A percentile compares a stretch with the other conserved stretches of the same genome.
phyloP scores from a whole-genome alignment of 2,113 vertebrate species.

The Lophura nycthemera region DNA sequence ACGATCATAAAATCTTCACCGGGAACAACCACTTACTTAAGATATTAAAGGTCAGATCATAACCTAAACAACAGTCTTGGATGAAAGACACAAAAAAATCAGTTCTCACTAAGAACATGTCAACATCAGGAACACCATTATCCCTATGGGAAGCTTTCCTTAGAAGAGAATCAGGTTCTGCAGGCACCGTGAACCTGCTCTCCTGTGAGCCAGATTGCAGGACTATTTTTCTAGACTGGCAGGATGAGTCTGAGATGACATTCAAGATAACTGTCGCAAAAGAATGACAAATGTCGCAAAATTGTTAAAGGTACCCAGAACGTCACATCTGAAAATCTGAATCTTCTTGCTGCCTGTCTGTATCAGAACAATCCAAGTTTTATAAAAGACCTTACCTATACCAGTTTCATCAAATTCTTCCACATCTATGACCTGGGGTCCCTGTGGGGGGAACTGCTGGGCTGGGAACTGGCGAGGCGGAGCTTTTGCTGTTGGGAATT shows the following conservation, averaged over 20 bases:
- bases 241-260: neutral
- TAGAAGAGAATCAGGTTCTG: neutral
- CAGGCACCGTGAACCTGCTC: neutral
- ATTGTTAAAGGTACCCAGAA: neutral
- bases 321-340: neutral
- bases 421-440: conserved; percentile 86
- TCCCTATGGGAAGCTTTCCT: neutral
- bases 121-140: neutral
- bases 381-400: conserved; percentile 66
- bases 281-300: neutral
- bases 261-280: neutral
- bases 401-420: conserved; percentile 84
- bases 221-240: neutral
- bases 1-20: neutral
- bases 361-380: neutral
- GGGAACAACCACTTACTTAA: neutral
- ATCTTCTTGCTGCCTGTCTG: neutral
- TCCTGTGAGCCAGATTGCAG: neutral
- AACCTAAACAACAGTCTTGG: neutral
- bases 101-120: neutral
- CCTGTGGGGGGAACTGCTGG: conserved; percentile 73
- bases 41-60: neutral
- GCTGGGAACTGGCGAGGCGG: conserved; percentile 76
- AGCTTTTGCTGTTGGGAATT: conserved; percentile 54
- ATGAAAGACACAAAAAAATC: neutral